These are phyloP conservation scores for Lithophane ornitopus DNA, from an alignment of 2,888 invertebrate genomes.

Conservation along the genomic window DNA sequence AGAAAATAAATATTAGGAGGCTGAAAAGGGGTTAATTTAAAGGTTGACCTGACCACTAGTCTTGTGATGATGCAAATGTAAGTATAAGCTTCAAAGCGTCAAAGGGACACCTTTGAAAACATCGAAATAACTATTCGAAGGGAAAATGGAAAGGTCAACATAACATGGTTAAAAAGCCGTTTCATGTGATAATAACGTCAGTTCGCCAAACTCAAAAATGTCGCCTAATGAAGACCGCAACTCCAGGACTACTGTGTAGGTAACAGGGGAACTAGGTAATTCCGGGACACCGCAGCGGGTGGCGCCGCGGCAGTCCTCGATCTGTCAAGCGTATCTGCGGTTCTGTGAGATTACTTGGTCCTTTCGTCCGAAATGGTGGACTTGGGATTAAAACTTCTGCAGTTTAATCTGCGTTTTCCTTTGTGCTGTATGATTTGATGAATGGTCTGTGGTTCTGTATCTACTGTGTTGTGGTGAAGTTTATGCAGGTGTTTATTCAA, in stretches of 20 bases:
- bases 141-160: background rate
- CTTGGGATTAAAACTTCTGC: background rate
- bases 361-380: constrained; percentile 3
- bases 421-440: background rate
- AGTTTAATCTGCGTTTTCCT: background rate
- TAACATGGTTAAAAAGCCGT: background rate
- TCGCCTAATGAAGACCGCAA: background rate
- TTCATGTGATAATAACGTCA: background rate
- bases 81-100: background rate
- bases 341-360: constrained; percentile 30
- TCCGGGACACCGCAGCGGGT: constrained; percentile 28
- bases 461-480: background rate
- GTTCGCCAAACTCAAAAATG: background rate
- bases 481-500: background rate
- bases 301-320: constrained; percentile 24
- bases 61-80: background rate
- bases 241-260: constrained; percentile 25
- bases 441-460: background rate
- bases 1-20: constrained; percentile 56
- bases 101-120: background rate
- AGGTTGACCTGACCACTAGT: constrained; percentile 1
- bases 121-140: background rate
- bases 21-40: constrained; percentile 23
- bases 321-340: constrained; percentile 58
- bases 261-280: constrained; percentile 28